These are phyloP conservation scores for Bombus turneri DNA, from an alignment of 1,140 invertebrate genomes.

Conservation along the genomic window DNA sequence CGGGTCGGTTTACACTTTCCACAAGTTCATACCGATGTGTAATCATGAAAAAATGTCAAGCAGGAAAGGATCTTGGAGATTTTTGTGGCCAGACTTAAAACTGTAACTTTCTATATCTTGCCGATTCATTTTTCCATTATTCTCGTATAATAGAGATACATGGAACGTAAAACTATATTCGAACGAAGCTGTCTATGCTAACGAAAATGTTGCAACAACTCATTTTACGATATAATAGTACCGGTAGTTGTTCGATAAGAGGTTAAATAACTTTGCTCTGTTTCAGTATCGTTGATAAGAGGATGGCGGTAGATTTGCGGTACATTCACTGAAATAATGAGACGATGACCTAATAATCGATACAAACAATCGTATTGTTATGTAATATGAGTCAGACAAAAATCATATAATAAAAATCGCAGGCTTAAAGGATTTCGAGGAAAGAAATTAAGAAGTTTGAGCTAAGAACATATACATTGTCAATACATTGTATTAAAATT, in stretches of 20 bases:
- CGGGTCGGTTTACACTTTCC: conserved; percentile 40
- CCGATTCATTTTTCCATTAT: no score
- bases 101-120: not conserved
- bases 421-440: not conserved
- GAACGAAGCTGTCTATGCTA: not conserved
- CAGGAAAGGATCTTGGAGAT: not conserved
- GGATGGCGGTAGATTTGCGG: conserved; percentile 9
- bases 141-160: not conserved
- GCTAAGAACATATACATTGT: not conserved
- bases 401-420: not conserved
- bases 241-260: conserved; percentile 47
- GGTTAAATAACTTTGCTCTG: conserved; percentile 45
- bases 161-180: no score
- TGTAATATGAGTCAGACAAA: not conserved
- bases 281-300: conserved; percentile 29
- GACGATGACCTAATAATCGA: conserved; percentile 32
- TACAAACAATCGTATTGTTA: conserved; percentile 31
- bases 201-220: not conserved
- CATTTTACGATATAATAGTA: conserved; percentile 22
- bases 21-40: conserved; percentile 24
- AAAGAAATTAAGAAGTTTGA: not conserved
- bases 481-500: not conserved
- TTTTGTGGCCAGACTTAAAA: not conserved
- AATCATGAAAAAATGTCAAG: conserved; percentile 42
- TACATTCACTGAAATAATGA: conserved; percentile 22